phyloP scores from a whole-genome alignment of 1,140 invertebrate species.

The Pseudomyrmex pallidus region DNA sequence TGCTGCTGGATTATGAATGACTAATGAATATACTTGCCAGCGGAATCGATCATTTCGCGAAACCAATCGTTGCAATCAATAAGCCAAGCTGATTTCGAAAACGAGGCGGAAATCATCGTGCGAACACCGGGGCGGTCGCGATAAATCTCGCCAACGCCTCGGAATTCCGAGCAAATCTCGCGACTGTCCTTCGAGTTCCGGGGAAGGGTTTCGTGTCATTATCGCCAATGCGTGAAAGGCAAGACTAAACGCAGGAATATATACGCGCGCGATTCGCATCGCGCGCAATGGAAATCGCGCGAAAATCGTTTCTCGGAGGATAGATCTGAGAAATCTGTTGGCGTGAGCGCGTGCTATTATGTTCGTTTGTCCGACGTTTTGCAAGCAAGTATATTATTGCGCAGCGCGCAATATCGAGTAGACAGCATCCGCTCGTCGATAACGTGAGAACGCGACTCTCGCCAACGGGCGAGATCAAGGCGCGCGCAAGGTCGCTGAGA shows the following conservation, averaged over 20 bases:
- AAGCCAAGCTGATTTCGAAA: conserved; percentile 25
- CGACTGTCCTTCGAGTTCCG: conserved; percentile 65
- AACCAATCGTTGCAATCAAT: conserved; percentile 30
- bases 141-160: conserved; percentile 70
- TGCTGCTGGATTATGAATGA: conserved; percentile 2
- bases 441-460: conserved; percentile 64
- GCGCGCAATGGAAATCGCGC: conserved; percentile 24
- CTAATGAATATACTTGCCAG: conserved; percentile 19
- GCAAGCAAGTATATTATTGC: conserved; percentile 41
- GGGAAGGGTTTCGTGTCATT: conserved; percentile 65
- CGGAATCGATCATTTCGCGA: conserved; percentile 33
- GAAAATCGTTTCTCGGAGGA: conserved; percentile 54
- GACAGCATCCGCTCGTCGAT: conserved; percentile 40
- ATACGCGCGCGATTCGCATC: conserved; percentile 59
- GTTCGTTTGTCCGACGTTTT: conserved; percentile 51
- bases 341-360: conserved; percentile 48
- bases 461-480: conserved; percentile 1
- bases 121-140: conserved; percentile 43
- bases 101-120: conserved; percentile 65
- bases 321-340: conserved; percentile 48
- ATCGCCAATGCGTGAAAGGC: conserved; percentile 73
- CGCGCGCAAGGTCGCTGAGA: conserved; percentile 18
- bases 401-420: conserved; percentile 35
- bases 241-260: conserved; percentile 36
- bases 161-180: conserved; percentile 67